Percentiles rank a stretch among this genome's conserved stretches.
Conservation (phyloP, 2,797 vertebrate genomes). For the Margarornis squamiger region DNA sequence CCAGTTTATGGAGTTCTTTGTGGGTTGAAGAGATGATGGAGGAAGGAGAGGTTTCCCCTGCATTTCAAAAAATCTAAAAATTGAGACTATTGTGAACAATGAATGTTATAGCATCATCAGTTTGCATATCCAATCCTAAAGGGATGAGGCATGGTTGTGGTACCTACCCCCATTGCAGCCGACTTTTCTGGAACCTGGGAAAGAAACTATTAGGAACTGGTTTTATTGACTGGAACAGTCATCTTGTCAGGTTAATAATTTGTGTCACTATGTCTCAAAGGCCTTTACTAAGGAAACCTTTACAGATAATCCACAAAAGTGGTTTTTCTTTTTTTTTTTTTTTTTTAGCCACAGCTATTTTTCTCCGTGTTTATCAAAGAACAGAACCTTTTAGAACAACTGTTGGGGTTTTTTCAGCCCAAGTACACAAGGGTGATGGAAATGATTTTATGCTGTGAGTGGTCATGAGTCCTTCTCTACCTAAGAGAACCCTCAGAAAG, state of each 20-base stretch:
- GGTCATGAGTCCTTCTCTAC: neutral
- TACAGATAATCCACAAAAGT: neutral
- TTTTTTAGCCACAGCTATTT: neutral
- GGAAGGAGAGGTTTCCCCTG: neutral
- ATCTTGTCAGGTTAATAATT: neutral
- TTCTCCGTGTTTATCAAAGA: neutral
- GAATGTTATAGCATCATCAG: neutral
- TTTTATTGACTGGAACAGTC: neutral
- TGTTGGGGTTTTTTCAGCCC: neutral
- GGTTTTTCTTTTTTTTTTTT: neutral
- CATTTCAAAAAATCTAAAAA: neutral
- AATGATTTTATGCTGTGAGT: neutral
- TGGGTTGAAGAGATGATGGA: neutral
- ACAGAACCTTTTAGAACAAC: neutral
- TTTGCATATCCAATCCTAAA: neutral
- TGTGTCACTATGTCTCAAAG: neutral
- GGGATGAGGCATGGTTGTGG: neutral
- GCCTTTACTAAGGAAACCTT: neutral
- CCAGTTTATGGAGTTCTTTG: neutral
- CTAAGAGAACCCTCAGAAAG: neutral
- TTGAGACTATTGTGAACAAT: neutral
- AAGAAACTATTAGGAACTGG: neutral
- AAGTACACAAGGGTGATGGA: rapidly evolving
- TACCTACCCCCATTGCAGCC: neutral
- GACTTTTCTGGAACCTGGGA: neutral